Percentiles rank a stretch among this genome's conserved stretches.
Evolutionary conservation across 2,113 vertebrate genomes (phyloP).

Genomic region (Lophotis ruficrista): DNA sequence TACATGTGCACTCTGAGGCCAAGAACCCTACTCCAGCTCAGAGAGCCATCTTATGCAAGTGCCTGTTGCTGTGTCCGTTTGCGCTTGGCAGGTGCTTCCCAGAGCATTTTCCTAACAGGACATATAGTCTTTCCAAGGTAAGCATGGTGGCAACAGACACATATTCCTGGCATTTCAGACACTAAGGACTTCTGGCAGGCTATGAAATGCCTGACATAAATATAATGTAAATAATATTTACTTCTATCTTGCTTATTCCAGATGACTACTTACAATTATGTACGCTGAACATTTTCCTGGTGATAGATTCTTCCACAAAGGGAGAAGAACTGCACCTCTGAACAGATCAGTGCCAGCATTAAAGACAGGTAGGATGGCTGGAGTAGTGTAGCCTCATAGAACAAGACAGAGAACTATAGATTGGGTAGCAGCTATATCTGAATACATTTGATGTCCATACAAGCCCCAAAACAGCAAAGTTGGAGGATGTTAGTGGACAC

Average conservation of each 20-base stretch:
- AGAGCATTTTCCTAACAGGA: not conserved
- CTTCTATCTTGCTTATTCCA: not conserved
- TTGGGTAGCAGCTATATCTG: not conserved
- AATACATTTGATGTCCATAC: not conserved
- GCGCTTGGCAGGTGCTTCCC: not conserved
- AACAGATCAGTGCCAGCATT: not conserved
- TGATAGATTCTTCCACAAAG: not conserved
- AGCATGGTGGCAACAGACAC: not conserved
- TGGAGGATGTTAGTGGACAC: not conserved
- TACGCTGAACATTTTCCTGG: not conserved
- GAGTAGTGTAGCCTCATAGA: not conserved
- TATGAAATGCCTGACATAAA: not conserved
- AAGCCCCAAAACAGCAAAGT: not conserved
- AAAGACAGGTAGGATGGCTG: not conserved
- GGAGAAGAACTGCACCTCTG: not conserved
- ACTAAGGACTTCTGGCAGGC: not conserved
- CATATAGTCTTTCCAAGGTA: not conserved
- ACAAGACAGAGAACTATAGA: not conserved
- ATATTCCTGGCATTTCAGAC: not conserved
- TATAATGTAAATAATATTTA: not conserved
- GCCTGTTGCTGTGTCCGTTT: not conserved
- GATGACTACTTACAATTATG: not conserved
- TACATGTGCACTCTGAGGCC: not conserved
- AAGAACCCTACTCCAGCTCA: not conserved
- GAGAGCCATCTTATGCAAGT: not conserved